phyloP scores from a whole-genome alignment of 2,888 invertebrate genomes.

The Dryococelus australis region DNA sequence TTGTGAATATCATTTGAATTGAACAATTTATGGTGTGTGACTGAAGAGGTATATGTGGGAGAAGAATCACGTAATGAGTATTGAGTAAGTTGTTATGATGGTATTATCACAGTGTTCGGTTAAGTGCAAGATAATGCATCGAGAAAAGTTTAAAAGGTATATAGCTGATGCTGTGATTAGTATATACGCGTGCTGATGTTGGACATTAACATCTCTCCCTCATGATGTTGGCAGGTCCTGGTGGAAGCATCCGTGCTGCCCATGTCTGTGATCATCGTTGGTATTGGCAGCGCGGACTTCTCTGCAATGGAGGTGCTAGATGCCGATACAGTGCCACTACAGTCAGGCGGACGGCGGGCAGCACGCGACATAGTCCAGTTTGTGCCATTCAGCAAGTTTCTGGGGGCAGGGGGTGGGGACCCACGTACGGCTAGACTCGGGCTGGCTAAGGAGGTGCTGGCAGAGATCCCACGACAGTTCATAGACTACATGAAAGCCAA shows the following conservation, averaged over 20 bases:
- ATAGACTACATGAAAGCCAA: slow-evolving; percentile 60
- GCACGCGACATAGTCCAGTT: slow-evolving; percentile 68
- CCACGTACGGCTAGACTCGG: slow-evolving; percentile 53
- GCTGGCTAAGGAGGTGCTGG: slow-evolving; percentile 66
- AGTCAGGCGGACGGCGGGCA: slow-evolving; percentile 54
- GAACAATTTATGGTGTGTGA: no score
- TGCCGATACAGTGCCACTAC: slow-evolving; percentile 51
- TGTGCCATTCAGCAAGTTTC: slow-evolving; percentile 61
- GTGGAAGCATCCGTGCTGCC: slow-evolving; percentile 62
- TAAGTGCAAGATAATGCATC: no score
- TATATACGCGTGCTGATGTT: no score
- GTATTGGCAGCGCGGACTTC: slow-evolving; percentile 55
- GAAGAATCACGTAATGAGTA: no score
- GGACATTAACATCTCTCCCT: no score
- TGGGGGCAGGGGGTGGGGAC: slow-evolving; percentile 49
- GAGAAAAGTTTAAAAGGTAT: no score
- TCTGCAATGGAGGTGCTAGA: slow-evolving; percentile 53
- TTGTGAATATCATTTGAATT: no score
- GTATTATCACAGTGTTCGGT: no score
- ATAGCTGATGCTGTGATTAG: no score
- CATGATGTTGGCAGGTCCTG: slow-evolving; percentile 48
- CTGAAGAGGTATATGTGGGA: no score
- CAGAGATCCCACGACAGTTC: slow-evolving; percentile 65
- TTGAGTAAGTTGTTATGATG: no score
- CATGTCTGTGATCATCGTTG: slow-evolving; percentile 66